A percentile compares a stretch with the other conserved stretches of the same genome.
Conservation (phyloP, 2,888 invertebrate species). For the Monoplex corrugatus region DNA sequence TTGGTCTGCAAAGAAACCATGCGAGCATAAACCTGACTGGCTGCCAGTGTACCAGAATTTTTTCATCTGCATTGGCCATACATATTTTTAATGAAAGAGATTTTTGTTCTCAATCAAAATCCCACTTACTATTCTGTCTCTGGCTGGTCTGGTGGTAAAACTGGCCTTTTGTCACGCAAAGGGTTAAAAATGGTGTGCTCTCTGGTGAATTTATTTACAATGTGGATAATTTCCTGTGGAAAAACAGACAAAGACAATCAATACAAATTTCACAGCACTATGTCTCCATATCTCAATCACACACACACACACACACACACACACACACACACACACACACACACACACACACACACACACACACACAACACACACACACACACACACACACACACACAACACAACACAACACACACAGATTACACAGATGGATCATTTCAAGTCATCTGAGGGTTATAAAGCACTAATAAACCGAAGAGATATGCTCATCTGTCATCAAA, state of each 20-base stretch:
- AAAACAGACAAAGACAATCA: not conserved
- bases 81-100: too few relatives aligned
- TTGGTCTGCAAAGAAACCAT: too few relatives aligned
- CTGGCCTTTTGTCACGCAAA: conserved; percentile 75
- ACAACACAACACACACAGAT: too few relatives aligned
- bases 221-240: conserved; percentile 69
- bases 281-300: not conserved
- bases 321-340: conserved; percentile 1
- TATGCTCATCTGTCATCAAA: too few relatives aligned
- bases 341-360: not conserved
- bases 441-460: too few relatives aligned
- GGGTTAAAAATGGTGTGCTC: conserved; percentile 78
- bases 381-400: not conserved
- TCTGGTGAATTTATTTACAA: conserved; percentile 72
- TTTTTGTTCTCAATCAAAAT: too few relatives aligned
- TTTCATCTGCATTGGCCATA: too few relatives aligned
- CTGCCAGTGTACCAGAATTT: too few relatives aligned
- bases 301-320: not conserved
- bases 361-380: not conserved
- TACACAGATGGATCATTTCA: too few relatives aligned
- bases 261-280: not conserved
- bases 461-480: too few relatives aligned
- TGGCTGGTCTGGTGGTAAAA: conserved; percentile 67
- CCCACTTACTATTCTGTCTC: conserved; percentile 73
- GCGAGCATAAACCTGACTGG: too few relatives aligned